phyloP scores from a whole-genome alignment of 2,113 vertebrate genomes.

The Misgurnus mizolepis region DNA sequence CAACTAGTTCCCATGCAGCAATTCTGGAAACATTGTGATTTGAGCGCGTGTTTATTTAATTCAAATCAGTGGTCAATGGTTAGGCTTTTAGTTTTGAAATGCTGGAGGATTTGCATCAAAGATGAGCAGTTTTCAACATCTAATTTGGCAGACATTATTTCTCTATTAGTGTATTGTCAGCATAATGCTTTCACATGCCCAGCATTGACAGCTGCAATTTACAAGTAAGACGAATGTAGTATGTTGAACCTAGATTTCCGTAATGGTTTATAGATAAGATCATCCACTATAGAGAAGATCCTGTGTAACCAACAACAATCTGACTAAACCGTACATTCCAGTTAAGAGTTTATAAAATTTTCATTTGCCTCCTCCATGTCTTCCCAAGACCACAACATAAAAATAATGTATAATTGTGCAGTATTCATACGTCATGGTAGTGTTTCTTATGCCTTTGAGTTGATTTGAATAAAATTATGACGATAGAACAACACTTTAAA shows the following conservation, averaged over 20 bases:
- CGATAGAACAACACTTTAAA: too few species aligned
- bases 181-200: neutral
- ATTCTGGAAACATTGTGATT: neutral
- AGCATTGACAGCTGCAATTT: too few species aligned
- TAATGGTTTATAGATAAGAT: neutral
- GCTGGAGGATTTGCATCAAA: neutral
- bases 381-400: too few species aligned
- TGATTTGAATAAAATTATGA: neutral
- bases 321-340: neutral
- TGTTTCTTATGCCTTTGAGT: neutral
- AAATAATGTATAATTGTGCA: too few species aligned
- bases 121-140: neutral
- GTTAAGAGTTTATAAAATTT: neutral
- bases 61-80: neutral
- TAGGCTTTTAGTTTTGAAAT: neutral
- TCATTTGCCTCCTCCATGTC: too few species aligned
- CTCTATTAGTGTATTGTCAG: neutral
- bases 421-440: neutral
- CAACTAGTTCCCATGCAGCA: neutral
- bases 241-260: neutral
- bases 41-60: neutral
- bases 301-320: neutral
- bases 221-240: too few species aligned
- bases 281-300: neutral
- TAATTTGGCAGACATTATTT: neutral